Base-by-base conservation (phyloP, 2,113 vertebrate species). In the Ophiodon elongatus region DNA sequence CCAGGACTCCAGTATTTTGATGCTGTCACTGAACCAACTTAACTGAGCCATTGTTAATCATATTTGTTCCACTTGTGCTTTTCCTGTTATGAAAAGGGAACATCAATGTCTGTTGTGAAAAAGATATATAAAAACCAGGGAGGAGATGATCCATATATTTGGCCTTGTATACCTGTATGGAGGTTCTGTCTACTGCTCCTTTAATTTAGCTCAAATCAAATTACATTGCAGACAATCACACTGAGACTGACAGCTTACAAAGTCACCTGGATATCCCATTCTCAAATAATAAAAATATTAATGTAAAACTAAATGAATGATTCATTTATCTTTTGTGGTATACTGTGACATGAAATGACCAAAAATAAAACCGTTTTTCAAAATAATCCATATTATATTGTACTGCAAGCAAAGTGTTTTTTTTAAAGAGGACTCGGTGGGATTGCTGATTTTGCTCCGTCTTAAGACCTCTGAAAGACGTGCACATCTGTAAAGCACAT, bases 61-160 rank as follows among this genome's bases (percentile, higher is more conserved):
- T n/a, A 57, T 78, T 31, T 73, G 4, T 56, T 47, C 35, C 27
- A 23, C 54, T 14, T 65, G n/a, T 62, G 45, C 29, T 54, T 74
- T 66, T 71, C 35, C 82, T 67, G 62, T 39, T 43, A 41, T 76
- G 33, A 21, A n/a, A 29, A 64, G 56, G 39, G 21, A 60, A 60
- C 14, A 10, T 29, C 41, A 63, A 3, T 33, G 10, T 70, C n/a
- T 54, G 71, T 29, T 37, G 23, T 27, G n/a, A 52, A 37, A 60
- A 71, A 69, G 6, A 52, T 39, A 59, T n/a, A 25, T n/a, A 56
- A 56, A 69, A 64, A 65, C 23, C 21, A 82, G 29, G 3, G 29
- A 50, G 23, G 33, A 25, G 47, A n/a, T 43, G 50, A 73, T 27
- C 23, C 52, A 41, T 37, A 50, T 62, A 25, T 7, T 52, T 27